Conservation (phyloP, 2,888 invertebrate species). For the Clitarchus hookeri region DNA sequence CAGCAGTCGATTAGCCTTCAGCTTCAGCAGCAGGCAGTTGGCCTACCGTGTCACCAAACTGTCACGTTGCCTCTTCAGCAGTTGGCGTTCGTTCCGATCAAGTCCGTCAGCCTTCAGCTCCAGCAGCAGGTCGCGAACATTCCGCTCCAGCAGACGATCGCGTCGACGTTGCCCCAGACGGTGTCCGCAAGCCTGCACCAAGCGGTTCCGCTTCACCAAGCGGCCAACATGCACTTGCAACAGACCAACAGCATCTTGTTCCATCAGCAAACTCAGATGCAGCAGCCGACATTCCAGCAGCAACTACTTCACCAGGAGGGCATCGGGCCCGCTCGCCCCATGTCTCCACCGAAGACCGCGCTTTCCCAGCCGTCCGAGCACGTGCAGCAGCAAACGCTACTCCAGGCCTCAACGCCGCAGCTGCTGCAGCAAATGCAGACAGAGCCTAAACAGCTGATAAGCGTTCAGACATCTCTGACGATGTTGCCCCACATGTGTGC, state of each 20-base stretch:
- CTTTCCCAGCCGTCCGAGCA: not conserved
- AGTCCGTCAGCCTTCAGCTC: not conserved
- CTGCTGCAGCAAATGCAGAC: not conserved
- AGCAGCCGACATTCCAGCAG: not conserved
- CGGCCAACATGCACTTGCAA: not conserved
- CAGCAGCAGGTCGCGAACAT: slow-evolving; percentile 6
- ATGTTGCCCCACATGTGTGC: not conserved
- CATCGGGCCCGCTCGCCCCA: not conserved
- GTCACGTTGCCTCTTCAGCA: slow-evolving; percentile 16
- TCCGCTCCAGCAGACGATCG: not conserved
- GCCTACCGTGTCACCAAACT: slow-evolving; percentile 11
- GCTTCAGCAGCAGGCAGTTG: not conserved
- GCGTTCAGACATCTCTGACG: not conserved
- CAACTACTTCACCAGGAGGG: not conserved
- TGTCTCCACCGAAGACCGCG: not conserved
- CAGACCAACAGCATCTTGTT: not conserved
- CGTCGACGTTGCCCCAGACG: not conserved
- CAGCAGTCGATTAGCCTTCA: slow-evolving; percentile 3
- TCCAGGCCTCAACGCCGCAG: not conserved
- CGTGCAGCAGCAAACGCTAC: not conserved
- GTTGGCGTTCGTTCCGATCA: slow-evolving; percentile 1
- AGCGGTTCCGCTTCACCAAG: not conserved
- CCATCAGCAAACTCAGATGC: not conserved
- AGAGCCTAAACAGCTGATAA: not conserved
- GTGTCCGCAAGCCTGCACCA: not conserved